These are phyloP conservation scores for Enteromius radiatus DNA, from an alignment of 2,797 vertebrate species.

Conservation along the genomic window DNA sequence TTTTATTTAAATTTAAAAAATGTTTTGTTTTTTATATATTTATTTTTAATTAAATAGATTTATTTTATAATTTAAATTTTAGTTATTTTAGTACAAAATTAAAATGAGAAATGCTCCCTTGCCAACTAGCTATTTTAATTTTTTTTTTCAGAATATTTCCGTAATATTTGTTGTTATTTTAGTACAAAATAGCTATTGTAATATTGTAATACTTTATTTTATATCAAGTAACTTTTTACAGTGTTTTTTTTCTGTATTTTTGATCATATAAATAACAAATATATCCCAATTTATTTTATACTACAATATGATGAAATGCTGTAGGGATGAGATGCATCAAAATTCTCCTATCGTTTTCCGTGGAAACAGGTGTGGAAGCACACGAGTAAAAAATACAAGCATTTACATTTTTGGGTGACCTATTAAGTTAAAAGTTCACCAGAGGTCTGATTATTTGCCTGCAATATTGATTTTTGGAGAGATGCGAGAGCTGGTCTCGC, in stretches of 20 bases:
- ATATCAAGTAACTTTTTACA: neutral
- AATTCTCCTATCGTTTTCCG: neutral
- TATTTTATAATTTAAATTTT: neutral
- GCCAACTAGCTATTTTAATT: neutral
- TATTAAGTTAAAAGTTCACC: conserved; percentile 8
- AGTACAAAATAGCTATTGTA: too few species aligned
- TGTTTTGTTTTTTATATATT: neutral
- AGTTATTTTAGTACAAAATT: neutral
- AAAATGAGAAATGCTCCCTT: neutral
- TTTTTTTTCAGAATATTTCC: too few species aligned
- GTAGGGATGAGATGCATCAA: neutral
- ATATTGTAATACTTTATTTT: too few species aligned
- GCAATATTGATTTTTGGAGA: neutral
- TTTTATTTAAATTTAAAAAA: too few species aligned
- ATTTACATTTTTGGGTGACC: conserved; percentile 11
- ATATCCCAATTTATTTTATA: neutral
- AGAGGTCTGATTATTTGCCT: conserved; percentile 16
- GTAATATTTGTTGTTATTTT: too few species aligned
- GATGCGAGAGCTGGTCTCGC: neutral
- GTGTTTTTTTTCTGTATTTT: neutral
- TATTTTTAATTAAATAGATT: neutral
- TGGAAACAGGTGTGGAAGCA: neutral
- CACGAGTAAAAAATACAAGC: neutral
- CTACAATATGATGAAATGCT: neutral
- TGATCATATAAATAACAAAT: neutral